These are phyloP conservation scores for Coreoperca whiteheadi DNA, from an alignment of 2,113 vertebrate genomes.

Conservation along the genomic window DNA sequence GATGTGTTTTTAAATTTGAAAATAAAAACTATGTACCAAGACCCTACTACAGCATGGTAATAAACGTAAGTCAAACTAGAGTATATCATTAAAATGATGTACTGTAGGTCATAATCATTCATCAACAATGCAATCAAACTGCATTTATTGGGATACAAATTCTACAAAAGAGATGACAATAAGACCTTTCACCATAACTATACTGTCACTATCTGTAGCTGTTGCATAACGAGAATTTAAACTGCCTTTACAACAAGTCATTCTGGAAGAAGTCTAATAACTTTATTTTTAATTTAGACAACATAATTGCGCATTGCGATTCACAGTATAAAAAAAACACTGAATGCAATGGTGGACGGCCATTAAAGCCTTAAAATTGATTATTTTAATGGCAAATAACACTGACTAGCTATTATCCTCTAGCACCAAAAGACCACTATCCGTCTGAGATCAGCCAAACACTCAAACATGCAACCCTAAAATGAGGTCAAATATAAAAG, in stretches of 20 bases:
- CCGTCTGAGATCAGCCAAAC: slow-evolving; percentile 8
- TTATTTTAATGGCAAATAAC: background rate
- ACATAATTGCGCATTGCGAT: background rate
- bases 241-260: background rate
- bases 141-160: background rate
- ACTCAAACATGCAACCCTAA: background rate
- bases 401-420: background rate
- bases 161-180: background rate
- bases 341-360: background rate
- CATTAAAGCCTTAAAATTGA: background rate
- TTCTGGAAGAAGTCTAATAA: background rate
- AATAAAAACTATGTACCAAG: background rate
- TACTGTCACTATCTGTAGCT: background rate
- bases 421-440: background rate
- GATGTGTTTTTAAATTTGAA: background rate
- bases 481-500: slow-evolving; percentile 35
- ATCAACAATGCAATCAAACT: background rate
- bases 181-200: background rate
- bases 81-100: background rate
- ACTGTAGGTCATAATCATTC: background rate
- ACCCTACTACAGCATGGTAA: background rate
- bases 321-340: background rate
- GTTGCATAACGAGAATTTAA: background rate
- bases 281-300: background rate
- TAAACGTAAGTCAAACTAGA: background rate